Evolutionary conservation across 2,113 vertebrate genomes (phyloP).

Genomic region (Lepisosteus osseus): DNA sequence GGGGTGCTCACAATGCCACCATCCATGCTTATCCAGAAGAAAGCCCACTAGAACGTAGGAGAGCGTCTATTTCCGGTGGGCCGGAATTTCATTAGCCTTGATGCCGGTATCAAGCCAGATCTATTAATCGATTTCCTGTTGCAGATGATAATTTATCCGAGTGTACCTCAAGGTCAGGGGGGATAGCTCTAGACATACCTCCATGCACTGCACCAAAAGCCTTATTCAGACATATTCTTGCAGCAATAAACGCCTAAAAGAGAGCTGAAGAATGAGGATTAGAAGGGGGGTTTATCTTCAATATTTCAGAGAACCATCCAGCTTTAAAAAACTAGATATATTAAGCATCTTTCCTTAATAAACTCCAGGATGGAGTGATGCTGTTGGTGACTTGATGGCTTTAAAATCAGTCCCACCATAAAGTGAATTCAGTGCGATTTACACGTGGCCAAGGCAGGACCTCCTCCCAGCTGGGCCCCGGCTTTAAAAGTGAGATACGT

Average conservation of each 20-base stretch:
- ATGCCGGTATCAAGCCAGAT: neutral
- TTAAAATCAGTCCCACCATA: neutral
- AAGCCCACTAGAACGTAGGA: conserved; percentile 2
- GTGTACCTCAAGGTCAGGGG: neutral
- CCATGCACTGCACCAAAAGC: conserved; percentile 10
- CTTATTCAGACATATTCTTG: neutral
- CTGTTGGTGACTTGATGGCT: neutral
- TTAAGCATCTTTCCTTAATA: neutral
- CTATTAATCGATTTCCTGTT: neutral
- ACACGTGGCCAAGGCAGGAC: no score
- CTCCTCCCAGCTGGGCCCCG: no score
- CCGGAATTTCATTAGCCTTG: neutral
- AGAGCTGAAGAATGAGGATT: neutral
- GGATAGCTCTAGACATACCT: neutral
- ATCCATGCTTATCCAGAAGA: neutral
- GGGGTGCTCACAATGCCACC: no score
- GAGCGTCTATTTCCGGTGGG: conserved; percentile 6
- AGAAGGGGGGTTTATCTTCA: conserved; percentile 9
- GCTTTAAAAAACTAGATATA: no score
- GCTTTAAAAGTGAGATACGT: no score
- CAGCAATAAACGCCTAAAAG: conserved; percentile 13
- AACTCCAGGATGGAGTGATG: neutral
- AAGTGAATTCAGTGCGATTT: neutral
- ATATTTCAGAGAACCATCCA: neutral
- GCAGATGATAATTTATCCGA: neutral